These are phyloP conservation scores for Leptodactylus fallax DNA, from an alignment of 2,797 vertebrate genomes.

Conservation along the genomic window DNA sequence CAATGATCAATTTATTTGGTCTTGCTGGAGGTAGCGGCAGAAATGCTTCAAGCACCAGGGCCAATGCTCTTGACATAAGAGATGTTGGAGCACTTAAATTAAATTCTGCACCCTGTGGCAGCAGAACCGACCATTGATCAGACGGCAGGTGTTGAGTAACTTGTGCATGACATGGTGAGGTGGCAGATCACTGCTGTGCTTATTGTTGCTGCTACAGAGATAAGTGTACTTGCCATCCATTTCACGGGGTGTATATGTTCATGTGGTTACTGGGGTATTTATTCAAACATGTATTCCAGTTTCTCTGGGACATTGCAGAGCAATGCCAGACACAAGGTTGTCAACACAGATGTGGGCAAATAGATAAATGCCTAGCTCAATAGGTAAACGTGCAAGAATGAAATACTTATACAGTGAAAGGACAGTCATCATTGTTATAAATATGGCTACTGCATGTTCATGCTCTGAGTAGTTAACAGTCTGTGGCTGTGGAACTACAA, in stretches of 20 bases:
- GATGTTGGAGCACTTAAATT: conserved; percentile 18
- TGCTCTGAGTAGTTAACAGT: too few relatives aligned
- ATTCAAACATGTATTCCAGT: background rate
- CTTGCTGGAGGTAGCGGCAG: background rate
- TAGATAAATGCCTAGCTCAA: background rate
- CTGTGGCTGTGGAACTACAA: background rate
- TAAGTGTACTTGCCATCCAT: background rate
- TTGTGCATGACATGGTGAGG: conserved; percentile 11
- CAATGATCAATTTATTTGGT: background rate
- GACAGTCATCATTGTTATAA: background rate
- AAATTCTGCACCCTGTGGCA: background rate
- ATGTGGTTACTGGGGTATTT: background rate
- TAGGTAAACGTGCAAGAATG: background rate
- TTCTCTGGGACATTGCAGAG: background rate
- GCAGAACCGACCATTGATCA: background rate
- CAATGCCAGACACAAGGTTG: background rate
- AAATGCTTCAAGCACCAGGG: background rate
- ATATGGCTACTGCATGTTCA: background rate
- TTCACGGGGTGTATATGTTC: background rate
- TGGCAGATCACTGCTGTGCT: background rate
- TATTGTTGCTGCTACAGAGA: background rate
- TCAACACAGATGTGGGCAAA: background rate
- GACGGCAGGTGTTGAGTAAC: background rate
- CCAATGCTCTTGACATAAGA: conserved; percentile 13
- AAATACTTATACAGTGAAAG: background rate